phyloP scores from a whole-genome alignment of 2,888 invertebrate genomes.

The Caenorhabditis angaria region DNA sequence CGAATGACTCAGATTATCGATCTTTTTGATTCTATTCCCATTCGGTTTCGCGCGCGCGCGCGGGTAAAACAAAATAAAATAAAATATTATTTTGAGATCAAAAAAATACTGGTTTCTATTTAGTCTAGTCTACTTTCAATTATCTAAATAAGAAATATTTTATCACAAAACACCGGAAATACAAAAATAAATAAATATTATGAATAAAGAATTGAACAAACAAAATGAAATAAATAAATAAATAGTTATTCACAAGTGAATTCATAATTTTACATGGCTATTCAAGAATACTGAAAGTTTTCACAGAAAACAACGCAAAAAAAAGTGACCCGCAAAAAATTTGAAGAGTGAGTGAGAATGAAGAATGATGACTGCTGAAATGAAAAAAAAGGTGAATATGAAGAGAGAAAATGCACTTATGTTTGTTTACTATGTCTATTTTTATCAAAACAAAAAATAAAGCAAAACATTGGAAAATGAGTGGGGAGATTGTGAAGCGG shows the following conservation, averaged over 20 bases:
- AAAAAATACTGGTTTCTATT: too few species aligned
- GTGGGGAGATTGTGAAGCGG: not conserved
- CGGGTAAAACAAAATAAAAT: too few species aligned
- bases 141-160: not conserved
- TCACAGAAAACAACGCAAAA: not conserved
- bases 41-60: too few species aligned
- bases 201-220: too few species aligned
- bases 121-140: too few species aligned
- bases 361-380: not conserved
- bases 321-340: not conserved
- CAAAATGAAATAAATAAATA: too few species aligned
- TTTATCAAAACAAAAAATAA: not conserved
- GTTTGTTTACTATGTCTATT: not conserved
- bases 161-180: not conserved
- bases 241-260: not conserved
- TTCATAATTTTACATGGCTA: not conserved
- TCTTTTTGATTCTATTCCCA: too few species aligned
- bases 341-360: not conserved
- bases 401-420: not conserved
- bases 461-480: not conserved
- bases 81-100: too few species aligned
- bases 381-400: not conserved
- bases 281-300: not conserved
- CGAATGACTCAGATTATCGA: too few species aligned
- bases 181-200: not conserved